Conservation (phyloP, 2,888 invertebrate genomes). For the Yponomeuta plumbellus region DNA sequence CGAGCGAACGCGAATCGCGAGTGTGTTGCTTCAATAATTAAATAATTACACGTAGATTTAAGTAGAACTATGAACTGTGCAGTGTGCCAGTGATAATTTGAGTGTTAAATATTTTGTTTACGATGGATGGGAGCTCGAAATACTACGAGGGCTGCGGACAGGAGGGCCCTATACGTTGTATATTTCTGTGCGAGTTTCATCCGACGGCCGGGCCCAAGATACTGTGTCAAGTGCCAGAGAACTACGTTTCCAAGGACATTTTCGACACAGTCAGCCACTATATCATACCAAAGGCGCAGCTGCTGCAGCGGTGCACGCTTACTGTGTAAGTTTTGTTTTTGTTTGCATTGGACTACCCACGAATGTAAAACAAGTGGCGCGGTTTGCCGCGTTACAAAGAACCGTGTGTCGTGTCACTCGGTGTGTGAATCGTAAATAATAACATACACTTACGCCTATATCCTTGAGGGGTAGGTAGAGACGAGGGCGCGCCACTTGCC, state of each 20-base stretch:
- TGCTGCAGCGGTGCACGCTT: slow-evolving; percentile 83
- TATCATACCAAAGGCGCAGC: slow-evolving; percentile 88
- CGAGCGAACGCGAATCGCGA: background rate
- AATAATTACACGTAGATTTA: background rate
- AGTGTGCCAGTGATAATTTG: slow-evolving; percentile 5
- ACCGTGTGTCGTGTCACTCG: too few species aligned
- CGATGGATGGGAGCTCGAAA: slow-evolving; percentile 65
- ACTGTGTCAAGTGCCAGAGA: slow-evolving; percentile 87
- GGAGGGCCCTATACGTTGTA: slow-evolving; percentile 84
- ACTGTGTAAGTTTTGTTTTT: slow-evolving; percentile 80
- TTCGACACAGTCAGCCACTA: slow-evolving; percentile 90
- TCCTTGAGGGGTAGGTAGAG: too few species aligned
- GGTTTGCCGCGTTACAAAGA: too few species aligned
- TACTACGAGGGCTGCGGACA: slow-evolving; percentile 77
- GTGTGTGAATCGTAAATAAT: too few species aligned
- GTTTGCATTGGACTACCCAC: background rate
- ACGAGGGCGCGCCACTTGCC: too few species aligned
- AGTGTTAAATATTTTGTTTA: slow-evolving; percentile 26
- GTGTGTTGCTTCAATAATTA: background rate
- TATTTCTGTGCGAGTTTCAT: slow-evolving; percentile 87
- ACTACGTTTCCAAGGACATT: slow-evolving; percentile 86
- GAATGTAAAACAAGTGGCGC: background rate
- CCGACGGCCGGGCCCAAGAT: slow-evolving; percentile 86
- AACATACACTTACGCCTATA: too few species aligned
- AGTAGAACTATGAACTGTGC: slow-evolving; percentile 3